A percentile compares a stretch with the other conserved stretches of the same genome.
Conservation (phyloP, 2,888 invertebrate genomes). For the Adelphocoris suturalis region DNA sequence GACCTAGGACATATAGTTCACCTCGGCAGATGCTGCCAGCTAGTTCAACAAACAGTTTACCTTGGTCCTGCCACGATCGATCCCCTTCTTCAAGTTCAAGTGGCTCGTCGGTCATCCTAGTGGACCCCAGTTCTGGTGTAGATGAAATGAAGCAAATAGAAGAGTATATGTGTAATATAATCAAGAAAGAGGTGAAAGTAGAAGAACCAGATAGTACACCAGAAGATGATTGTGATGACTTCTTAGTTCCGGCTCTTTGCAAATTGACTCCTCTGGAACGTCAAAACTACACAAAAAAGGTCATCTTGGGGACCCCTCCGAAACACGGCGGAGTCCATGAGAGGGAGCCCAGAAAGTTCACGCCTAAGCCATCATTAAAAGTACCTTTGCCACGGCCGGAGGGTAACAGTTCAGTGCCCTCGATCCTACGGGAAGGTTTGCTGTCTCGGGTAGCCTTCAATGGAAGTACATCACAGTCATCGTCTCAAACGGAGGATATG, state of each 20-base stretch:
- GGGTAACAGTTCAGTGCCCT: background rate
- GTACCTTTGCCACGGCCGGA: constrained; percentile 29
- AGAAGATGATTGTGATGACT: constrained; percentile 60
- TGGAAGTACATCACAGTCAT: background rate
- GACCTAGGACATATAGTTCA: background rate
- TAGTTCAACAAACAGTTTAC: background rate
- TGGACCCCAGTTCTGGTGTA: background rate
- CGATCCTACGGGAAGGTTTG: constrained; percentile 45
- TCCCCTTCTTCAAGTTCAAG: constrained; percentile 53
- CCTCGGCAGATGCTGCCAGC: background rate
- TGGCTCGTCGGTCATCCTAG: constrained; percentile 31
- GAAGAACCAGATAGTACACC: constrained; percentile 67
- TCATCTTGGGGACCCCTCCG: constrained; percentile 50
- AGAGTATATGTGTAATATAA: constrained; percentile 13
- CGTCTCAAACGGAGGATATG: constrained; percentile 30
- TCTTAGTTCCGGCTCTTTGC: constrained; percentile 18
- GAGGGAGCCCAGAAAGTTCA: background rate
- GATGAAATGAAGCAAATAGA: constrained; percentile 53
- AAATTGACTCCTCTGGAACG: constrained; percentile 50
- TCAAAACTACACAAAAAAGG: constrained; percentile 59
- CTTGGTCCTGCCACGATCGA: background rate
- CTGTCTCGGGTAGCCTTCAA: constrained; percentile 37
- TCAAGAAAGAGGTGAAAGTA: constrained; percentile 49
- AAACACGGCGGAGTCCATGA: background rate
- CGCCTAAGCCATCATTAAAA: constrained; percentile 49